These are phyloP conservation scores for Chalcosyrphus nemorum DNA, from an alignment of 2,888 invertebrate genomes.

Conservation along the genomic window DNA sequence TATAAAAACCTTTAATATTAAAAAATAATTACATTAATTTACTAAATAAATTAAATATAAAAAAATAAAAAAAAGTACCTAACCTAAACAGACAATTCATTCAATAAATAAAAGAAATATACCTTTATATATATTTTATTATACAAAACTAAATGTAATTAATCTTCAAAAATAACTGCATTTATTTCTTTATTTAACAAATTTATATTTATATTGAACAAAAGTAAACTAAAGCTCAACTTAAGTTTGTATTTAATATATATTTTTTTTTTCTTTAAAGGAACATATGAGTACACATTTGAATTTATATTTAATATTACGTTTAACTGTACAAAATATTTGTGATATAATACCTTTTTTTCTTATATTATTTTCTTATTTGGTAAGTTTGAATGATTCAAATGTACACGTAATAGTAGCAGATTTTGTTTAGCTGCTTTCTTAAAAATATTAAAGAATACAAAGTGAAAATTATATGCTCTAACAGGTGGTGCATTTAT, in stretches of 20 bases:
- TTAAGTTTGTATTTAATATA: constrained; percentile 6
- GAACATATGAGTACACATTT: constrained; percentile 67
- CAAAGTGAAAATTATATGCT: constrained; percentile 8
- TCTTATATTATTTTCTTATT: constrained; percentile 21
- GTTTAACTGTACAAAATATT: constrained; percentile 65
- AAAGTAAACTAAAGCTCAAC: constrained; percentile 28
- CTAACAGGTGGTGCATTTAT: constrained; percentile 56
- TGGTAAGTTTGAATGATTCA: constrained; percentile 29
- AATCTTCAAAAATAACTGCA: constrained; percentile 25
- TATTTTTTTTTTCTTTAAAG: constrained; percentile 38
- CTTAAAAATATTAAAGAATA: constrained; percentile 4
- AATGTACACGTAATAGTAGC: constrained; percentile 57
- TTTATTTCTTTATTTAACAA: constrained; percentile 27
- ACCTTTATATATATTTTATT: constrained; percentile 22
- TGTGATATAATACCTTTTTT: constrained; percentile 47
- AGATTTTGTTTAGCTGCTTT: constrained; percentile 26
- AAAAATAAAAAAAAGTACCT: constrained; percentile 1
- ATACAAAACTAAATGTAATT: constrained; percentile 44
- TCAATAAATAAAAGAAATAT: constrained; percentile 42
- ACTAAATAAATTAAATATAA: constrained; percentile 58
- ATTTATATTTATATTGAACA: neutral
- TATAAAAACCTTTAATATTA: constrained; percentile 42
- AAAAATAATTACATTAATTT: constrained; percentile 48
- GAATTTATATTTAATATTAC: constrained; percentile 24
- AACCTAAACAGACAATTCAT: constrained; percentile 15